These are phyloP conservation scores for Drosophila ercepeae DNA, from an alignment of 1,140 invertebrate species.

Conservation along the genomic window DNA sequence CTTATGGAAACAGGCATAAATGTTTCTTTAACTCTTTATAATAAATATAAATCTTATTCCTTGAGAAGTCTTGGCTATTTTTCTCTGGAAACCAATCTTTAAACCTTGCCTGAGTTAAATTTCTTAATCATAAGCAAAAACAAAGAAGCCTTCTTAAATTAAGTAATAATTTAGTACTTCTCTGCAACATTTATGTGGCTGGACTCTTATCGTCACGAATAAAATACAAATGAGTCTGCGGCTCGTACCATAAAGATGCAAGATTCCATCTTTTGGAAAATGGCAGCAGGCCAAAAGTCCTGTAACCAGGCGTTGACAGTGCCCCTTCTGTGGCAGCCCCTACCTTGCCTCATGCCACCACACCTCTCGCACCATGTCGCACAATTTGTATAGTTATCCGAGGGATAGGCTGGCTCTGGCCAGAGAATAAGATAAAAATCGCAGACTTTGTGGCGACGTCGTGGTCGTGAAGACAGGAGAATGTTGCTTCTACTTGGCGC, in stretches of 20 bases:
- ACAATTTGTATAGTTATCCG: constrained; percentile 58
- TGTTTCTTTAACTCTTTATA: background rate
- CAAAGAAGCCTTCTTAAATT: constrained; percentile 6
- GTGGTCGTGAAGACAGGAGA: constrained; percentile 39
- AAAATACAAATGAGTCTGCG: constrained; percentile 35
- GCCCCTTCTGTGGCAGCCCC: background rate
- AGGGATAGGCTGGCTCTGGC: constrained; percentile 47
- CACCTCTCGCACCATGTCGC: constrained; percentile 35
- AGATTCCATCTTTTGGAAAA: constrained; percentile 34
- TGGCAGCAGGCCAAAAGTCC: constrained; percentile 27
- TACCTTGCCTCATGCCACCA: background rate
- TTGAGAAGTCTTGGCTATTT: no score
- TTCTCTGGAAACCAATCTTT: no score
- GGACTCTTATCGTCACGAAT: constrained; percentile 26
- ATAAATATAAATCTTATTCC: background rate
- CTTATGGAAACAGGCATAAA: no score
- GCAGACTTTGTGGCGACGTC: constrained; percentile 64
- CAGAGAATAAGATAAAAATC: constrained; percentile 64
- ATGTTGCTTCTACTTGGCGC: constrained; percentile 49
- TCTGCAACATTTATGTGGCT: constrained; percentile 5
- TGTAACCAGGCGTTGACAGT: constrained; percentile 27
- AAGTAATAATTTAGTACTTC: background rate
- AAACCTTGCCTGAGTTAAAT: no score
- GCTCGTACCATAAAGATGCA: constrained; percentile 24
- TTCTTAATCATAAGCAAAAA: no score